A percentile compares a stretch with the other conserved stretches of the same genome.
Conservation (phyloP, 2,113 vertebrate genomes). For the Diphyllodes magnificus region DNA sequence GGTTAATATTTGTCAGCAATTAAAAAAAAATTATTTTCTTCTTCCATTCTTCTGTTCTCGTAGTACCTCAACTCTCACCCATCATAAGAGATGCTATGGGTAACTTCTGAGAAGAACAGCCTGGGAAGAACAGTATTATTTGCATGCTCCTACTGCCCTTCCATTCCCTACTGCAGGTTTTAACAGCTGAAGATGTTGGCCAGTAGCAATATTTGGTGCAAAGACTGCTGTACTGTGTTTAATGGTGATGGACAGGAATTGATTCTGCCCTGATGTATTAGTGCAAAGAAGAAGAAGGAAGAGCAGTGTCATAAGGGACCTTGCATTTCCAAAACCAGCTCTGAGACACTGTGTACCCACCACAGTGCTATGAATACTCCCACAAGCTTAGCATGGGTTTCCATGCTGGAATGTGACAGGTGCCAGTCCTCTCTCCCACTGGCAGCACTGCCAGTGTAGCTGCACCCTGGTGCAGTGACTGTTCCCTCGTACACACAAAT, state of each 20-base stretch:
- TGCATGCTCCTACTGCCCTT: neutral
- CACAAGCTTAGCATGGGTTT: neutral
- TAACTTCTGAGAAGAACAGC: neutral
- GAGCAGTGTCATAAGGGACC: neutral
- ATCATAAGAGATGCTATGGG: neutral
- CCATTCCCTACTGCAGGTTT: neutral
- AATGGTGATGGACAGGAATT: neutral
- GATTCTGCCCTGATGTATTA: neutral
- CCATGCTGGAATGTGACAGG: neutral
- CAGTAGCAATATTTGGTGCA: neutral
- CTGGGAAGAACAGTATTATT: neutral
- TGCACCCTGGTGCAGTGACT: neutral
- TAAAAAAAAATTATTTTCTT: neutral
- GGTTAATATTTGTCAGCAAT: neutral
- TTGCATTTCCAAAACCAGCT: neutral
- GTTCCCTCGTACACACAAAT: rapidly evolving
- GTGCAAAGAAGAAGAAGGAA: neutral
- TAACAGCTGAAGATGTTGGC: neutral
- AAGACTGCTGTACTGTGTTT: neutral
- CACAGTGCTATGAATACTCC: neutral
- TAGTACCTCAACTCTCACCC: neutral
- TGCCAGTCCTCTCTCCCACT: neutral
- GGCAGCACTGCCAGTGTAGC: neutral
- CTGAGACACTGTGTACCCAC: neutral
- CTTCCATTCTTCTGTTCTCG: neutral